Percentiles rank a stretch among this genome's conserved stretches.
phyloP scores from a whole-genome alignment of 2,888 invertebrate species.

The Laothoe populi region DNA sequence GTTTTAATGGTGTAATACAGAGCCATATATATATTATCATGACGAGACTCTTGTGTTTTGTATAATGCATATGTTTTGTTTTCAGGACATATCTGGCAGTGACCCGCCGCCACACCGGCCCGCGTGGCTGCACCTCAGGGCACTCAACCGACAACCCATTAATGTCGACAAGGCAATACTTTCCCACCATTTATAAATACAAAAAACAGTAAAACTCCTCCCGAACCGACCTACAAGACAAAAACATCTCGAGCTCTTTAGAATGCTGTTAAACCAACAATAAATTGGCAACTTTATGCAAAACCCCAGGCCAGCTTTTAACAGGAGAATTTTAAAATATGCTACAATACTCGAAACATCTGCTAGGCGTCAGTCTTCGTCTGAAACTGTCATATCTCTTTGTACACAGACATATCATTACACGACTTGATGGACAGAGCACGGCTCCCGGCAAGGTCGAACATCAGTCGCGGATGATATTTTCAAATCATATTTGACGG shows the following conservation, averaged over 20 bases:
- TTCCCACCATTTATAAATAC: constrained; percentile 17
- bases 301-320: constrained; percentile 6
- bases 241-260: not conserved
- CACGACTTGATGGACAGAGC: constrained; percentile 22
- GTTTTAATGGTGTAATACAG: not conserved
- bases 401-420: constrained; percentile 25
- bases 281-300: constrained; percentile 12
- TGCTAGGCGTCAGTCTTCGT: constrained; percentile 29
- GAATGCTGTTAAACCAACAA: not conserved
- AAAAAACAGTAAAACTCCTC: not conserved
- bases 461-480: not conserved
- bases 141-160: constrained; percentile 59
- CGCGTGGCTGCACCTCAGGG: constrained; percentile 59
- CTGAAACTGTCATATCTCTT: constrained; percentile 33
- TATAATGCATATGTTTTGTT: constrained; percentile 33
- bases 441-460: constrained; percentile 6
- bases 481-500: constrained; percentile 7
- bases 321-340: constrained; percentile 26
- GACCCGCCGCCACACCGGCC: constrained; percentile 72
- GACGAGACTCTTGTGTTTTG: not conserved
- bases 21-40: not conserved
- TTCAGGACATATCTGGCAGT: constrained; percentile 61
- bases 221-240: not conserved
- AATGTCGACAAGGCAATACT: constrained; percentile 63
- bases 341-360: constrained; percentile 26